Evolutionary conservation across 35 echinoderm and acorn worm species (phyloP).

Genomic region (Anneissia japonica): DNA sequence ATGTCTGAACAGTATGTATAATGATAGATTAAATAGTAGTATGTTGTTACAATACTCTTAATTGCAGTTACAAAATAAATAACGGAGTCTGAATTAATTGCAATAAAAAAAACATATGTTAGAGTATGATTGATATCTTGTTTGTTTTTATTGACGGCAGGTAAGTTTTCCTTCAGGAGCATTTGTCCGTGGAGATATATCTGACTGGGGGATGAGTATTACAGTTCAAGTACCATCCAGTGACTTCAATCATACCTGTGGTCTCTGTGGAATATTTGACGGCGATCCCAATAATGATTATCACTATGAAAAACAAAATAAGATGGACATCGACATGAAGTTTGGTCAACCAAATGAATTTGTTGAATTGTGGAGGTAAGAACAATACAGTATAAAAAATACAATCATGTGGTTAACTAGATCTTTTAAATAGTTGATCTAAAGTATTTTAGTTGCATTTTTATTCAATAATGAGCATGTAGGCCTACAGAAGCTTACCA

Average conservation of each 20-base stretch:
- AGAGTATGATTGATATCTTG: no score
- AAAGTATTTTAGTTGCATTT: neutral
- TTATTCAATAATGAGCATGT: neutral
- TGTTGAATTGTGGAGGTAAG: slow-evolving; percentile 89
- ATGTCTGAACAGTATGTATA: no score
- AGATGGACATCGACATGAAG: slow-evolving; percentile 23
- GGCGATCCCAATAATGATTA: slow-evolving; percentile 85
- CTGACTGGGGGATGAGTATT: slow-evolving; percentile 97
- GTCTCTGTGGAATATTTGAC: slow-evolving; percentile 87
- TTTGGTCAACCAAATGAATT: slow-evolving; percentile 76
- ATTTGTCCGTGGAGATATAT: slow-evolving; percentile 78
- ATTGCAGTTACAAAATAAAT: no score
- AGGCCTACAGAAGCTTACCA: no score
- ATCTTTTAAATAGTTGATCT: neutral
- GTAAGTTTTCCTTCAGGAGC: slow-evolving; percentile 81
- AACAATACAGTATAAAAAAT: neutral
- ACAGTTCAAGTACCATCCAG: slow-evolving; percentile 71
- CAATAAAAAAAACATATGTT: no score
- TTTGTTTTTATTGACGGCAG: slow-evolving; percentile 32
- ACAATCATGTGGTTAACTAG: neutral
- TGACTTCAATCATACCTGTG: slow-evolving; percentile 73
- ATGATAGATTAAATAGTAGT: no score
- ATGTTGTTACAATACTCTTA: no score
- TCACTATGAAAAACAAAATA: slow-evolving; percentile 35
- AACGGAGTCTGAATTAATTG: no score